Conservation (phyloP, 2,113 vertebrate genomes). For the Podilymbus podiceps region DNA sequence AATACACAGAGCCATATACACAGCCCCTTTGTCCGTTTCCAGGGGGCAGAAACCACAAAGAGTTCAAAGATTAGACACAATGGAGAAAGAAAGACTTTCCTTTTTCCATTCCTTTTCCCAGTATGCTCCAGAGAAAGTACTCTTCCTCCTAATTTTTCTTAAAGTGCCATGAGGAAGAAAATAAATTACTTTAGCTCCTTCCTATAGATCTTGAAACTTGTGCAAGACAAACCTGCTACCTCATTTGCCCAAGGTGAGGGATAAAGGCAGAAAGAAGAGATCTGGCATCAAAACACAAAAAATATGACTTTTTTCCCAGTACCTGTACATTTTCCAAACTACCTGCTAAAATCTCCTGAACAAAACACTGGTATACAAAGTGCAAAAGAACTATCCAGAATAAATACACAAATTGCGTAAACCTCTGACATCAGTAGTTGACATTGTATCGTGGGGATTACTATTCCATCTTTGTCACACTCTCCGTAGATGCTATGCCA, state of each 20-base stretch:
- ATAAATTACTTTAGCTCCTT: not conserved
- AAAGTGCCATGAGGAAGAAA: not conserved
- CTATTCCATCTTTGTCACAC: not conserved
- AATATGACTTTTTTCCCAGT: accelerated
- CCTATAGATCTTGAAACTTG: not conserved
- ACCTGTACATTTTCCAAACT: not conserved
- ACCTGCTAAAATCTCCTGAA: not conserved
- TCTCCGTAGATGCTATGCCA: accelerated
- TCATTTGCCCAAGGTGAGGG: not conserved
- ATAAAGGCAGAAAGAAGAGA: not conserved
- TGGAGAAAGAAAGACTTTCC: not conserved
- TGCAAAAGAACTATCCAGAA: not conserved
- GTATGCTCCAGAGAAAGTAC: not conserved
- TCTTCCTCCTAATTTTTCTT: not conserved
- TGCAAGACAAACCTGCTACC: not conserved
- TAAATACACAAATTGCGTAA: not conserved
- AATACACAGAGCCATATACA: not conserved
- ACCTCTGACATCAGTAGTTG: not conserved
- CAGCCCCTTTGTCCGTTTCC: not conserved
- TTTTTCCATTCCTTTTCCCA: not conserved
- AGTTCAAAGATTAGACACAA: not conserved
- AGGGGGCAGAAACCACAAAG: not conserved
- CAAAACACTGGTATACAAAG: not conserved
- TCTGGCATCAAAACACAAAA: not conserved
- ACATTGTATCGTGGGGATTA: not conserved